Evolutionary conservation across 1,140 invertebrate genomes (phyloP).

Genomic region (Antheraea mylitta): DNA sequence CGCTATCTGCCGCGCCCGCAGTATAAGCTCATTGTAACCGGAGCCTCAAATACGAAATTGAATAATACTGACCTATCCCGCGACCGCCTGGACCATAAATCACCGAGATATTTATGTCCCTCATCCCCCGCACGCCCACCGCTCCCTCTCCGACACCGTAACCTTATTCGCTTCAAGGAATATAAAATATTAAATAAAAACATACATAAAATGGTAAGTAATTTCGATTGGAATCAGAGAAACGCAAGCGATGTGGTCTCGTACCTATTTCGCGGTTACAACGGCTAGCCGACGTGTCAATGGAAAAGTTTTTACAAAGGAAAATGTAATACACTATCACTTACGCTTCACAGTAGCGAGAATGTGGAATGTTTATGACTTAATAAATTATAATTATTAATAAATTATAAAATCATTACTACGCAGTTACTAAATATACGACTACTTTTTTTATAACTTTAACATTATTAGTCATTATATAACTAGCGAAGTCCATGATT

Average conservation of each 20-base stretch:
- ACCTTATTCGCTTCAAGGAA: slow-evolving; percentile 59
- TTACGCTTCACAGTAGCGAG: slow-evolving; percentile 7
- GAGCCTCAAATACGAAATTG: slow-evolving; percentile 77
- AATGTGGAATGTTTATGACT: neutral
- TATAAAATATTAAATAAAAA: slow-evolving; percentile 77
- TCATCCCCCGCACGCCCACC: slow-evolving; percentile 48
- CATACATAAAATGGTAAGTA: slow-evolving; percentile 73
- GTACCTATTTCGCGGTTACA: slow-evolving; percentile 59
- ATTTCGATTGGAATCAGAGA: slow-evolving; percentile 69
- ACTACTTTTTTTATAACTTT: neutral
- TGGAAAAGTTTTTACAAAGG: slow-evolving; percentile 40
- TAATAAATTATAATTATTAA: too few species aligned
- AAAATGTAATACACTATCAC: slow-evolving; percentile 35
- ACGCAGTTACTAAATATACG: neutral
- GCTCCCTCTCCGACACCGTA: slow-evolving; percentile 35
- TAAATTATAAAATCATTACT: neutral
- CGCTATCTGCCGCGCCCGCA: slow-evolving; percentile 68
- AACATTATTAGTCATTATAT: neutral
- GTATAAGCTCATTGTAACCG: slow-evolving; percentile 77
- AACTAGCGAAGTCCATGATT: too few species aligned
- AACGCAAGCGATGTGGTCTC: slow-evolving; percentile 50
- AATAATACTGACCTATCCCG: slow-evolving; percentile 79
- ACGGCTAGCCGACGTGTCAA: slow-evolving; percentile 50
- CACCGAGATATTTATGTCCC: slow-evolving; percentile 78
- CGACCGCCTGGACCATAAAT: slow-evolving; percentile 75